Base-by-base conservation (phyloP, 2,888 invertebrate genomes). In the Protodeltote pygarga region DNA sequence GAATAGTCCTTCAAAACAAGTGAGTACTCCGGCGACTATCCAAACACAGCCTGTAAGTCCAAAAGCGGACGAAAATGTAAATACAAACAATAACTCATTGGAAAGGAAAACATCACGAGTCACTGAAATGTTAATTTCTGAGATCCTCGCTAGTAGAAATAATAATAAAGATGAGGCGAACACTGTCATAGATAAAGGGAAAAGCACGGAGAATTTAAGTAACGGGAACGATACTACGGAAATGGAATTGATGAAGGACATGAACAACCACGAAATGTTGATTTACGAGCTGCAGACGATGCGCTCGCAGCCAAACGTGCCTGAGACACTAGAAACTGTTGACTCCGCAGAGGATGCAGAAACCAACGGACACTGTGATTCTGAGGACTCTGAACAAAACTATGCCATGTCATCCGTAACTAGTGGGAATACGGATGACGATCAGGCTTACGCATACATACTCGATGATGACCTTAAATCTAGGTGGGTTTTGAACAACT, bases 281-380 rank as follows among this genome's bases (percentile, higher is more conserved):
- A 95, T 95, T 70, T 93, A 94, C 52, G 95, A 95, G 77, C 76
- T 95, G 79, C 93, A 95, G 67, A 93, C 93, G 40, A 95, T 95
- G 95, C 93, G 94, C 46, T 92, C 92, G 33, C 87, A 87, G 57
- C 81, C 88, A 0, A 85, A 85, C 58, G 84, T 91, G 48, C 84
- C 87, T 3, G n/a, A n/a, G n/a, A n/a, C n/a, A n/a, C n/a, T n/a
- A n/a, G 85, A 87, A 17, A 58, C 45, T 31, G 52, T 83, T 35
- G 84, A 84, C 8, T 21, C 57, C 13, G 73, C 72, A 27, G 81
- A 82, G 32, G 65, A 65, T 24, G 60, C 72, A 9, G 85, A 86
- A 29, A 75, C 59, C 45, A 84, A 82, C 52, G 84, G 79, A 32
- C 79, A 77, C 37, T 87, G 85, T 52, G 91, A 89, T 62, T 90